Conservation (phyloP, 1,140 invertebrate species). For the Hermetia illucens region DNA sequence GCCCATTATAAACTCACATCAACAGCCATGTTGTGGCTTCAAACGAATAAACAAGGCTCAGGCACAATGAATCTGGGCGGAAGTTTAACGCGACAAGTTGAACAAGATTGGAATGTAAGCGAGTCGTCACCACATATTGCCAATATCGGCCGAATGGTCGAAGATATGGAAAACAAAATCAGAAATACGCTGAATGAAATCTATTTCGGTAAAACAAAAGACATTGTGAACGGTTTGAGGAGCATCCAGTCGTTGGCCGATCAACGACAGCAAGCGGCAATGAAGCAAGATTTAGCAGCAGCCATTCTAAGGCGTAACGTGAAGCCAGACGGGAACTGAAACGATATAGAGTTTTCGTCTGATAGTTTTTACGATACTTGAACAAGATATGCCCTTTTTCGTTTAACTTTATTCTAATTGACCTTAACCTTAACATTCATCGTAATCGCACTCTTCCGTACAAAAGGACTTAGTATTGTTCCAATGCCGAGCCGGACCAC, state of each 20-base stretch:
- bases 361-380: too few relatives aligned
- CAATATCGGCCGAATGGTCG: slow-evolving; percentile 91
- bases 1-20: slow-evolving; percentile 99
- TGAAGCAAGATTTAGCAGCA: slow-evolving; percentile 74
- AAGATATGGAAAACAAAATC: slow-evolving; percentile 99
- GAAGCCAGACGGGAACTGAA: slow-evolving; percentile 27
- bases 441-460: too few relatives aligned
- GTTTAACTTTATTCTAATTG: too few relatives aligned
- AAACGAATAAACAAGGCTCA: slow-evolving; percentile 91
- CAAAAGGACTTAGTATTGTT: too few relatives aligned
- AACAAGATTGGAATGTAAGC: slow-evolving; percentile 76
- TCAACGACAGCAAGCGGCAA: slow-evolving; percentile 62
- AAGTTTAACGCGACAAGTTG: slow-evolving; percentile 90
- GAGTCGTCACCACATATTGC: slow-evolving; percentile 94
- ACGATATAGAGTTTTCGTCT: too few relatives aligned
- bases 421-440: too few relatives aligned
- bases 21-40: slow-evolving; percentile 98
- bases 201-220: slow-evolving; percentile 98
- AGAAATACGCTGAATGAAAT: slow-evolving; percentile 96
- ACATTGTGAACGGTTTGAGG: slow-evolving; percentile 95
- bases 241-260: slow-evolving; percentile 75
- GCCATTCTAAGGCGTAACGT: slow-evolving; percentile 56
- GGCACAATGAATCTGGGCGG: slow-evolving; percentile 98
- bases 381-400: too few relatives aligned
- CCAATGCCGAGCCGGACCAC: too few relatives aligned